Evolutionary conservation across 2,797 vertebrate species (phyloP), one percentile per base, ranked within the genome.

Genomic region (Ciconia nigra): DNA sequence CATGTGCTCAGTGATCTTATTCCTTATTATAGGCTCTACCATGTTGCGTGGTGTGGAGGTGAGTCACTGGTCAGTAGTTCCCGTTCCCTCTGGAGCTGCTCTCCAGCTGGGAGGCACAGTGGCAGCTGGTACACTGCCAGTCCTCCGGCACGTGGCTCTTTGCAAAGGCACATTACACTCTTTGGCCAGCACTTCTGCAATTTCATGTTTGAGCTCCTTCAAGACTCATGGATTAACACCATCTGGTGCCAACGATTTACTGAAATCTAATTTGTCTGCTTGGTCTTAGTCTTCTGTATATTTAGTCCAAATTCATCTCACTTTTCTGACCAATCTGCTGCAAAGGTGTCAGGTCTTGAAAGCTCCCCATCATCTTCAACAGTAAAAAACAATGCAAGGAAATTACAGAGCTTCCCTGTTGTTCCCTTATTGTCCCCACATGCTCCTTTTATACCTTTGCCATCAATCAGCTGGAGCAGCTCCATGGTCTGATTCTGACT

Each of bases 11-110:
- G 15, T 4, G 42, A 15, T n/a, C 13, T 29, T 61, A 42, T 54
- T 61, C 26, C 26, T n/a, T 44, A 5, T 5, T 31, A 8, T 1
- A 10, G 39, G 11, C 29, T 67, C 11, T 62, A 31, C 21, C 26
- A 18, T 0, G 0, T 31, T 37, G 33, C 0, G 0, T 0, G 0
- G 10, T 19, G 35, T 33, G n/a, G 31, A 41, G 15, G 26, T 9
- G 42, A n/a, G 33, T 35, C 42, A 3, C 42, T 15, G 16, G 20
- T 13, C 0, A 0, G 25, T 19, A 54, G 33, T 35, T 73, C 52
- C 35, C 0, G 0, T 54, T 55, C 18, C 20, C 66, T 65, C 29
- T 0, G 1, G 49, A 78, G 28, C 4, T 0, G 0, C 29, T 83
- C 9, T 33, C 6, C 52, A 29, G 13, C 31, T 0, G 0, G 46